A percentile compares a stretch with the other conserved stretches of the same genome.
These are phyloP conservation scores for Triops longicaudatus DNA, from an alignment of 1,140 invertebrate genomes.

Conservation along the genomic window DNA sequence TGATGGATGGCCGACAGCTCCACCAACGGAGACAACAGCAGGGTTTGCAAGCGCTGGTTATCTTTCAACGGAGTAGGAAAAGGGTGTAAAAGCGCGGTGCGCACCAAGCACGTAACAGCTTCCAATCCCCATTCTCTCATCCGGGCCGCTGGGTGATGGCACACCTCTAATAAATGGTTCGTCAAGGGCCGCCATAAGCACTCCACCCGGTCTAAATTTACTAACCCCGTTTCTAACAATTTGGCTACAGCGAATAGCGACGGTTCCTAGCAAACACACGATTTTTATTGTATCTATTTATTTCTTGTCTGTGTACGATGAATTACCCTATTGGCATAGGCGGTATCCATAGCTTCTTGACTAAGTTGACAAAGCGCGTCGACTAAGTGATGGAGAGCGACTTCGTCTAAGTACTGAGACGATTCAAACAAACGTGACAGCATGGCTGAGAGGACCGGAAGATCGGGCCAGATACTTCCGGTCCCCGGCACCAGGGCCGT, in stretches of 20 bases:
- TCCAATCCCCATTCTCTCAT: constrained; percentile 97
- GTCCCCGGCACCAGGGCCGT: constrained; percentile 58
- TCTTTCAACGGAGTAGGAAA: constrained; percentile 72
- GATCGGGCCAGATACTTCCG: constrained; percentile 88
- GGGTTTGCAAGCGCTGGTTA: constrained; percentile 75
- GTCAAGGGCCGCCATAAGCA: constrained; percentile 95
- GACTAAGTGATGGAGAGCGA: constrained; percentile 89
- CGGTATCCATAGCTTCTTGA: constrained; percentile 93
- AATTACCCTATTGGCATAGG: constrained; percentile 80
- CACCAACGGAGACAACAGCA: constrained; percentile 77
- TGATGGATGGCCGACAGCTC: constrained; percentile 81
- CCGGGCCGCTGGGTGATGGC: constrained; percentile 85
- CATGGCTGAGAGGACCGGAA: constrained; percentile 87
- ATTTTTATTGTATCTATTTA: neutral
- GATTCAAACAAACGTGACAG: constrained; percentile 88
- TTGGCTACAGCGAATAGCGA: constrained; percentile 96
- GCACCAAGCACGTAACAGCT: constrained; percentile 88
- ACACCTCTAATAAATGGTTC: constrained; percentile 90
- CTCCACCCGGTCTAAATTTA: constrained; percentile 87
- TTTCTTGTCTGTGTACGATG: constrained; percentile 11
- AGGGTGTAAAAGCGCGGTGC: constrained; percentile 80
- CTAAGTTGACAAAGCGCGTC: constrained; percentile 94
- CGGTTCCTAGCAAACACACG: constrained; percentile 63
- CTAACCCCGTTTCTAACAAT: constrained; percentile 87
- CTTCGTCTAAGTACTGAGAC: constrained; percentile 86